A percentile compares a stretch with the other conserved stretches of the same genome.
phyloP scores from a whole-genome alignment of 2,113 vertebrate species.

The Platanista minor region DNA sequence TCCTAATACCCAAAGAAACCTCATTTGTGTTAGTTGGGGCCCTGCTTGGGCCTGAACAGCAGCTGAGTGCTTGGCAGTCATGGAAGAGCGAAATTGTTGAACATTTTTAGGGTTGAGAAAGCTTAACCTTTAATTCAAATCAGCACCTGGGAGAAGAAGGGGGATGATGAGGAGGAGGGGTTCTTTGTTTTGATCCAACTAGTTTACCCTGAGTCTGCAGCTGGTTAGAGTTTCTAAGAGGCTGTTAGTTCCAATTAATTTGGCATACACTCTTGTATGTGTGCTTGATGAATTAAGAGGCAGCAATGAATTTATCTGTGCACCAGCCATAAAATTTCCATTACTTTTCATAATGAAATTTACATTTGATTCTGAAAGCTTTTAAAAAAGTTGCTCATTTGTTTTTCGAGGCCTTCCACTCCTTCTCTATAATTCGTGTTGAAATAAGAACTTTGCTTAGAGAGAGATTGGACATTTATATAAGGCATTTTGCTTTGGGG shows the following conservation, averaged over 20 bases:
- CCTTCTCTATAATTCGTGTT: constrained; percentile 27
- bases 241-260: constrained; percentile 74
- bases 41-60: background rate
- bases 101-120: constrained; percentile 16
- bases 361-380: constrained; percentile 73
- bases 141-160: background rate
- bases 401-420: constrained; percentile 37
- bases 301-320: constrained; percentile 75
- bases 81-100: background rate
- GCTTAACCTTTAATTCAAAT: constrained; percentile 39
- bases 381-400: constrained; percentile 63
- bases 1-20: background rate
- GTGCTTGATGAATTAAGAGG: constrained; percentile 68
- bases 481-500: constrained; percentile 25
- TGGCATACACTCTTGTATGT: constrained; percentile 52
- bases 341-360: constrained; percentile 78
- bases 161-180: background rate
- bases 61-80: background rate
- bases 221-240: constrained; percentile 49
- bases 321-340: constrained; percentile 76
- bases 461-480: constrained; percentile 12
- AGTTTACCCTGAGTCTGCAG: constrained; percentile 59
- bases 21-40: background rate
- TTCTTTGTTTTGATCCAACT: constrained; percentile 54
- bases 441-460: constrained; percentile 32